Base-by-base conservation (phyloP, 2,888 invertebrate genomes). In the Sepiola atlantica region DNA sequence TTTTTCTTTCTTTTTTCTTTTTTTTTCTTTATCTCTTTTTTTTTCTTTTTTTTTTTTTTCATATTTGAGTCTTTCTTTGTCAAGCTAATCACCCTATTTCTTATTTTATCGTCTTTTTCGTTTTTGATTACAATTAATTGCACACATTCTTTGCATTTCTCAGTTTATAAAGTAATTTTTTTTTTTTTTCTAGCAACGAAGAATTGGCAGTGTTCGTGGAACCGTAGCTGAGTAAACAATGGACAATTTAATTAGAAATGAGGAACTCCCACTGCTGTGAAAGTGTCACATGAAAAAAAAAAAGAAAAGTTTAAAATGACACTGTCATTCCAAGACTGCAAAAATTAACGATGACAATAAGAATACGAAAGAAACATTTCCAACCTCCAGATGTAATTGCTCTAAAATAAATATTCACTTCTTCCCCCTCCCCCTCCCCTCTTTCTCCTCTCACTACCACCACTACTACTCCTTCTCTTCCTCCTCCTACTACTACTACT, bases 281-380 rank as follows among this genome's bases (percentile, higher is more conserved):
- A 54, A 35, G 54, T 92, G 92, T 92, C 92, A 32, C n/a, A 77
- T 77, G 14, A n/a, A 77, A 32, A n/a, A 77, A 45, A 45, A 45
- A 45, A 45, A 45, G 8, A 45, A 45, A 45, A 45, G 45, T 45
- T 45, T 90, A 28, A 24, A 90, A 24, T 90, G 24, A 45, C 45
- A 92, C 92, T 45, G 45, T 92, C 35, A 92, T 92, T 92, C 92
- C 92, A 92, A 92, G 92, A 92, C 35, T 92, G 45, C 35, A 92
- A 92, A 92, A 0, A 45, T n/a, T 90, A 90, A n/a, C 16, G 35
- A 92, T 45, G 35, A 91, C 16, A n/a, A n/a, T 16, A n/a, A 77
- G 18, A 16, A 77, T 16, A 77, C 16, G n/a, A n/a, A 77, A n/a
- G 10, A 77, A 77, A 77, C 77, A 77, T 77, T 77, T 77, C 77